These are phyloP conservation scores for Trachelus troglodyta DNA, from an alignment of 2,888 invertebrate genomes.

Conservation along the genomic window DNA sequence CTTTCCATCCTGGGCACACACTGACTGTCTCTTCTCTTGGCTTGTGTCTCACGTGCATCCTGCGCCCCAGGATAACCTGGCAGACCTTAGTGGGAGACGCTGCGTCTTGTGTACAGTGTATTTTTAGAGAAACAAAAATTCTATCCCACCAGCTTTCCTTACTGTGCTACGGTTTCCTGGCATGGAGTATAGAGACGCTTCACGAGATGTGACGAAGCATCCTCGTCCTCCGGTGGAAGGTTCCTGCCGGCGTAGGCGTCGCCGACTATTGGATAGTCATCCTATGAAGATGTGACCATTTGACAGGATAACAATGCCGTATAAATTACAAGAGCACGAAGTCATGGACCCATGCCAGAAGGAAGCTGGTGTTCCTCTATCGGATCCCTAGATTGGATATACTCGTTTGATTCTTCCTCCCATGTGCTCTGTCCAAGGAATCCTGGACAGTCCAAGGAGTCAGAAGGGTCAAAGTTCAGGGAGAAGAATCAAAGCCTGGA, in stretches of 20 bases:
- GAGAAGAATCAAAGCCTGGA: neutral
- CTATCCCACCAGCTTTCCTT: neutral
- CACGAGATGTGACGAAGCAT: neutral
- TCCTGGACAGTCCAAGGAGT: neutral
- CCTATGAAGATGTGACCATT: constrained; percentile 52
- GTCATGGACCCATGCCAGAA: constrained; percentile 3
- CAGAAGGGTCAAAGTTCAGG: neutral
- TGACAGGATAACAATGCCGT: constrained; percentile 54
- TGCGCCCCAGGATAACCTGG: neutral
- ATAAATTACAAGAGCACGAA: constrained; percentile 48
- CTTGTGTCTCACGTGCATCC: neutral
- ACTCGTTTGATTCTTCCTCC: neutral
- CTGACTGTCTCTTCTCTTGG: neutral
- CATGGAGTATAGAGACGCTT: neutral
- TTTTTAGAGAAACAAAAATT: neutral
- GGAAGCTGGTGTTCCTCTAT: neutral
- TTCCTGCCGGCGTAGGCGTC: constrained; percentile 22
- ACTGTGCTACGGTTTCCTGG: neutral
- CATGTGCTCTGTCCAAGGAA: neutral
- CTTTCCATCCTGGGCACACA: neutral
- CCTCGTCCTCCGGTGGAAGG: neutral
- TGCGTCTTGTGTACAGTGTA: neutral
- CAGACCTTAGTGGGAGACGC: neutral
- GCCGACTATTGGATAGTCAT: constrained; percentile 30
- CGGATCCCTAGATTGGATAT: neutral